Evolutionary conservation across 2,113 vertebrate genomes (phyloP), one percentile per base, ranked within the genome.

Genomic region (Burhinus oedicnemus): DNA sequence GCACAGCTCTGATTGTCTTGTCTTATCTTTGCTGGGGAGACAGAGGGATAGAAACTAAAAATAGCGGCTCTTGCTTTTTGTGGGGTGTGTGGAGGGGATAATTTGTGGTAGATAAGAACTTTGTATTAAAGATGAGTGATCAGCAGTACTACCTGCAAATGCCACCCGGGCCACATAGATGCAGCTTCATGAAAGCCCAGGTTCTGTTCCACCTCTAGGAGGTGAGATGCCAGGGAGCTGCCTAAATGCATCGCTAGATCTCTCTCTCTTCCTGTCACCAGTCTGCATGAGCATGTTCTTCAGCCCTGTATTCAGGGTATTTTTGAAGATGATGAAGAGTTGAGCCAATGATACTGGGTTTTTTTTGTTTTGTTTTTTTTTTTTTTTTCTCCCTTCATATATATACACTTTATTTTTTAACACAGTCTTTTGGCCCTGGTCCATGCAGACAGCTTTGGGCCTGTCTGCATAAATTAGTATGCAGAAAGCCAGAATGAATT

Each of bases 401-500:
- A 36, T 34, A 34, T 30, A 40, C 19, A 4, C 34, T 72, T 71
- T 38, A 18, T 58, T 76, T 82, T 58, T 55, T 57, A 88, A 76
- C 54, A 83, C 40, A 60, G 70, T 40, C 65, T 75, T 49, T 30
- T 92, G 76, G 92, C 74, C 47, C 32, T 38, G 29, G 64, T 81
- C 69, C 75, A 12, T 5, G 70, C 89, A 87, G 94, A 58, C 90
- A 61, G 87, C 74, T 84, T 68, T 36, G n/a, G 61, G 57, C 62
- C 45, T 32, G 45, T 20, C 84, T 55, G 83, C 26, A 11, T 17
- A 45, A 68, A 78, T 75, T 49, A 55, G 32, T 6, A 15, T 69
- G 84, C 81, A 72, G 87, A 64, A 84, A 87, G 61, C 47, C 74
- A 82, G 84, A 65, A 89, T 89, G 91, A 93, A 85, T 93, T 78